Evolutionary conservation across 1,140 invertebrate genomes (phyloP), one percentile per base, ranked within the genome.

Genomic region (Temnothorax curvispinosus): DNA sequence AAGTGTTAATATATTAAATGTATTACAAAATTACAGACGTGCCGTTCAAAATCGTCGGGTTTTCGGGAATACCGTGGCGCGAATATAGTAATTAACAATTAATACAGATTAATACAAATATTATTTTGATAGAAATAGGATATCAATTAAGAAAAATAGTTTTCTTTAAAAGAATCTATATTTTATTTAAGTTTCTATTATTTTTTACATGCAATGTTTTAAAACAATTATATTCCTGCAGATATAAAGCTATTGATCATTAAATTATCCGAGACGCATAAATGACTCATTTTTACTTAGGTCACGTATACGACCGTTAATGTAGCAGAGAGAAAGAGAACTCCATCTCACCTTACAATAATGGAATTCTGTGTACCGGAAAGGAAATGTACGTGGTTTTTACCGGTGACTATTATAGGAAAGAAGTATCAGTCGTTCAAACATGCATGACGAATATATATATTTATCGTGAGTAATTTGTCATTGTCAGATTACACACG

Each of bases 311-410:
- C 13, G 2, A 13, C 35, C 6, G 13, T 41, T 75, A 75, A 13
- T 15, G 52, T 47, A 8, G 2, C 11, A 7, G 5, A 62, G 41
- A 77, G 41, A 62, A 77, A 60, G 21, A 77, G 5, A 62, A 77
- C 15, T 77, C n/a, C n/a, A 38, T 77, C 58, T 64, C 75, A 27
- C 4, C 21, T 77, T 64, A 64, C 58, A 62, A 77, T 62, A 77
- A 77, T 47, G 18, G 41, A 64, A 47, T 62, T n/a, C 27, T 13
- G 58, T 13, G 58, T n/a, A 77, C 56, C 75, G 58, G 38, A 62
- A 77, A 77, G 75, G 75, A 77, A 77, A 62, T 41, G 41, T 47
- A 41, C 54, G 54, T 21, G 38, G 7, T 38, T 15, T 18, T 64
- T 41, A 41, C n/a, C 18, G 35, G 6, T 27, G 35, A 58, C 38